These are phyloP conservation scores for Sarcophaga caerulescens DNA, from an alignment of 2,888 invertebrate genomes.

Conservation along the genomic window DNA sequence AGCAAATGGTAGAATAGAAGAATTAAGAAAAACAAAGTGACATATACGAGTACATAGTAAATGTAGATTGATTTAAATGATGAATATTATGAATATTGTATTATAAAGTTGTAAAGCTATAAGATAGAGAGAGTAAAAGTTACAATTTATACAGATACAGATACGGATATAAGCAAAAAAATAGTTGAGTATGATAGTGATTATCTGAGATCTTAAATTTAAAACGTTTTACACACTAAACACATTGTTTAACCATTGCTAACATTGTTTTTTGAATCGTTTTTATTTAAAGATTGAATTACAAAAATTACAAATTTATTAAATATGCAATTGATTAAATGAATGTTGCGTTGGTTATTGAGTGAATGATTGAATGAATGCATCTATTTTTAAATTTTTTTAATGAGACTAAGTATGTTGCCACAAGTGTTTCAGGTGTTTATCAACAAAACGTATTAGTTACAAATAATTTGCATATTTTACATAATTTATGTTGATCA, in stretches of 20 bases:
- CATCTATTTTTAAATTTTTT: background rate
- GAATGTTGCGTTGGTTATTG: background rate
- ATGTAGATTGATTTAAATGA: background rate
- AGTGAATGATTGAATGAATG: background rate
- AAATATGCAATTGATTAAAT: background rate
- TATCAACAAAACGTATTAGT: too few species aligned
- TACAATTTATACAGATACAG: background rate
- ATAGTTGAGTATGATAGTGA: background rate
- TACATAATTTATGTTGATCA: too few species aligned
- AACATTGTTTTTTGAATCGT: too few species aligned
- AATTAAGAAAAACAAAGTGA: constrained; percentile 19
- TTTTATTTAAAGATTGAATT: background rate
- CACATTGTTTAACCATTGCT: too few species aligned
- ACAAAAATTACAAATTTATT: background rate
- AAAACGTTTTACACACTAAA: too few species aligned
- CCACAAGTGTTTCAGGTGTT: background rate
- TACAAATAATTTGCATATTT: too few species aligned
- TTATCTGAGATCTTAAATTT: too few species aligned
- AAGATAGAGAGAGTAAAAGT: background rate
- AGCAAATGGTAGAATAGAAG: constrained; percentile 53
- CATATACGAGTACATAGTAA: background rate
- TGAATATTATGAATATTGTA: constrained; percentile 2
- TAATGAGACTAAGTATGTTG: too few species aligned
- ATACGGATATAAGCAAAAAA: background rate
- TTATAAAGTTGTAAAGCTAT: background rate